phyloP scores from a whole-genome alignment of 2,797 vertebrate species.

The Sebastes glaucus region DNA sequence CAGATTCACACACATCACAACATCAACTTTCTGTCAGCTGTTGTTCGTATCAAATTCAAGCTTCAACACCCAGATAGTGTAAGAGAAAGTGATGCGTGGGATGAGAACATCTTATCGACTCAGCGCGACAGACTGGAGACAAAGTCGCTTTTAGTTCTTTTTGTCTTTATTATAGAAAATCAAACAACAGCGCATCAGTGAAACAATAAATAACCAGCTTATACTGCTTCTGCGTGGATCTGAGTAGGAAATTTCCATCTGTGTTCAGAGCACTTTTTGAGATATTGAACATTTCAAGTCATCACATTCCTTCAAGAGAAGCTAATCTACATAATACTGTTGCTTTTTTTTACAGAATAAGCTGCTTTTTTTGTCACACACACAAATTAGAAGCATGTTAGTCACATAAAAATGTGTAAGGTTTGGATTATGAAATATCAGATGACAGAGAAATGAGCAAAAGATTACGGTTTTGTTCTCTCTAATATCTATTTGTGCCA shows the following conservation, averaged over 20 bases:
- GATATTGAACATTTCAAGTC: conserved; percentile 33
- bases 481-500: neutral
- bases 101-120: neutral
- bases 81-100: neutral
- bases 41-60: neutral
- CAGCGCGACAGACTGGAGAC: neutral
- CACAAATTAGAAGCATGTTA: conserved; percentile 24
- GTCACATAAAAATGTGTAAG: neutral
- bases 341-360: neutral
- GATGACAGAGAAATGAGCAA: neutral
- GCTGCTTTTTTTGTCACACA: conserved; percentile 1
- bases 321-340: conserved; percentile 10
- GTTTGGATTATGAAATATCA: neutral
- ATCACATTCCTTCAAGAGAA: conserved; percentile 10
- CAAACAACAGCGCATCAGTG: conserved; percentile 39
- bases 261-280: conserved; percentile 9
- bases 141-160: conserved; percentile 4
- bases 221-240: conserved; percentile 38
- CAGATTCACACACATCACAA: neutral
- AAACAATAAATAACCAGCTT: conserved; percentile 78
- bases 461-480: neutral
- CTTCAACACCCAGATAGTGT: neutral
- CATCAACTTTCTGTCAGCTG: neutral
- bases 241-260: conserved; percentile 11
- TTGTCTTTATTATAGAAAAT: conserved; percentile 76